Evolutionary conservation across 2,797 vertebrate species (phyloP), one percentile per base, ranked within the genome.

Genomic region (Cossypha niveicapilla): DNA sequence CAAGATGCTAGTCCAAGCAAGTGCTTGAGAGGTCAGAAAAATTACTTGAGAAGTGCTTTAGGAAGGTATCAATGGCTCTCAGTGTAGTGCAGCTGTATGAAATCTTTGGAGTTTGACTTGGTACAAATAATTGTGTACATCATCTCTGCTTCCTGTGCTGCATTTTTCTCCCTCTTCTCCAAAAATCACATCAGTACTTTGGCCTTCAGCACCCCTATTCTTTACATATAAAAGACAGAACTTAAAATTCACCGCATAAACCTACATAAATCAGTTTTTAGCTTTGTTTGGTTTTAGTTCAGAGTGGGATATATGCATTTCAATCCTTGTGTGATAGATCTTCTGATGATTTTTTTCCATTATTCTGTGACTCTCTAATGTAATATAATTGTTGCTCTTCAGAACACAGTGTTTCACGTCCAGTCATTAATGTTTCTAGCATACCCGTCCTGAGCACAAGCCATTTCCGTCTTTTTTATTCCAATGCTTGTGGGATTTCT

Each of bases 1-100:
- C 54, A 79, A 72, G 62, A 70, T 92, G 57, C 35, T 94, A 88
- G 82, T 79, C 58, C 73, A 90, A 86, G 56, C 11, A 93, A 54
- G 28, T 15, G 16, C 41, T 86, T 73, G 15, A 63, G 32, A 32
- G 34, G 35, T 12, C 19, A 18, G 65, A 90, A 90, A 87, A 78
- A 22, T 86, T 34, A 7, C 30, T 87, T 80, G 75, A 62, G 19
- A 94, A 89, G 58, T 65, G 35, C 56, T 80, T 95, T 78, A 90
- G 50, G 34, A 68, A 47, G 7, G 11, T 78, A 28, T 86, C 44
- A 57, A 1, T 35, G 30, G 17, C 13, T 79, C 35, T 63, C 13
- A 17, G 25, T 37, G 32, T 68, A 66, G 32, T 53, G 24, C 18
- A 71, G 11, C 45, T 73, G 42, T 3, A 11, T 56, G 17, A 70